Conservation (phyloP, 2,888 invertebrate species). For the Macrosiphum euphorbiae region DNA sequence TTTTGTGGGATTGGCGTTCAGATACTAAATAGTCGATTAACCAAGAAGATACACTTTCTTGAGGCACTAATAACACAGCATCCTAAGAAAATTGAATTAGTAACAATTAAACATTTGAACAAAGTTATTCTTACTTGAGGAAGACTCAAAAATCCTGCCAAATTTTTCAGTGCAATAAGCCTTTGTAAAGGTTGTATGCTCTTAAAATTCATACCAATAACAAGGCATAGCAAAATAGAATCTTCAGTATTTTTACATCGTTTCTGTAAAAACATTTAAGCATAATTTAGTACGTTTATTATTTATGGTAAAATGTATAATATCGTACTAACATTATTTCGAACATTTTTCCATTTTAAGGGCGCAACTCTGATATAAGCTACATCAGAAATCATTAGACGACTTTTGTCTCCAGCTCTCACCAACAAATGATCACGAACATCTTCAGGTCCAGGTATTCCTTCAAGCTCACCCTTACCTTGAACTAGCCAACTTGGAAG, state of each 20-base stretch:
- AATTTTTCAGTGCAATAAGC: constrained; percentile 79
- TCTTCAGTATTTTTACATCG: constrained; percentile 72
- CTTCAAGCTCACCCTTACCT: constrained; percentile 48
- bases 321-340: constrained; percentile 55
- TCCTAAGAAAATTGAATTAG: constrained; percentile 43
- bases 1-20: constrained; percentile 49
- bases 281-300: background rate
- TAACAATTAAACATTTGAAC: constrained; percentile 22
- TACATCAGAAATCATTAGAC: constrained; percentile 48
- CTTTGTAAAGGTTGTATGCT: constrained; percentile 77
- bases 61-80: constrained; percentile 58
- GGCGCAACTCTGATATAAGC: constrained; percentile 57
- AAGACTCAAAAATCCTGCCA: constrained; percentile 80
- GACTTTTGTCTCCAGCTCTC: constrained; percentile 59
- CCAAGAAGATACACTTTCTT: constrained; percentile 63
- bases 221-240: constrained; percentile 76
- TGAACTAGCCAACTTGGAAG: constrained; percentile 62
- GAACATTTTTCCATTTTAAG: constrained; percentile 61
- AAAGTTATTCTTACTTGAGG: constrained; percentile 74
- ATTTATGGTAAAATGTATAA: constrained; percentile 17
- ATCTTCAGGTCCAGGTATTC: constrained; percentile 62
- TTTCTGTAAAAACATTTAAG: constrained; percentile 69
- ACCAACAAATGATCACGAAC: constrained; percentile 58
- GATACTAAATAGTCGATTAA: constrained; percentile 46
- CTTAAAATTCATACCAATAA: constrained; percentile 78